phyloP scores from a whole-genome alignment of 2,113 vertebrate species.

The cattle (Bos taurus) region DNA sequence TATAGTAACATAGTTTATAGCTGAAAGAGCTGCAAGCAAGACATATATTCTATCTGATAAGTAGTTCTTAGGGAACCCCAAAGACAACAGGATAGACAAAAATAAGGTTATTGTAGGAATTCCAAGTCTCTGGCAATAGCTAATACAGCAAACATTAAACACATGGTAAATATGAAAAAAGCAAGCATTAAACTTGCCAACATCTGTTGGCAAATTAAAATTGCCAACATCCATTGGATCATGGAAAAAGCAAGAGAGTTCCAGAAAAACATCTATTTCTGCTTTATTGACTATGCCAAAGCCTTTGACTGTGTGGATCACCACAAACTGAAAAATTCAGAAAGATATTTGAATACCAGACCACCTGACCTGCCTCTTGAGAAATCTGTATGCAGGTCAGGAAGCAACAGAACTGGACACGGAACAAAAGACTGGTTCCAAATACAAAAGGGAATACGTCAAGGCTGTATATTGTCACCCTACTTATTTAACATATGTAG shows the following conservation, averaged over 20 bases:
- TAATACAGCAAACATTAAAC: background rate
- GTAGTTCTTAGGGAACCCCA: background rate
- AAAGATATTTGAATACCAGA: background rate
- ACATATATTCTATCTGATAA: background rate
- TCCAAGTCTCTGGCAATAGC: background rate
- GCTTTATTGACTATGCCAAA: background rate
- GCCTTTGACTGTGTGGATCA: background rate
- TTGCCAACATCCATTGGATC: background rate
- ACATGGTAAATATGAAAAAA: background rate
- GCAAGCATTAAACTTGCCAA: background rate
- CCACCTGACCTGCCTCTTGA: background rate
- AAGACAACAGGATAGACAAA: background rate
- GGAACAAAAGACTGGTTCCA: background rate
- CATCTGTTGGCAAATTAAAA: background rate
- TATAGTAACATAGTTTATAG: background rate
- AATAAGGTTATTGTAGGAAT: background rate
- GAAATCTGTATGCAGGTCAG: background rate
- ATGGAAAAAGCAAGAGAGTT: background rate
- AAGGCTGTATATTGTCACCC: background rate
- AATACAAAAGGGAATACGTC: background rate
- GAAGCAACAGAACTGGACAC: background rate
- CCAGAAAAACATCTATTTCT: background rate
- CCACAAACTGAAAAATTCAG: background rate
- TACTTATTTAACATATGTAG: background rate
- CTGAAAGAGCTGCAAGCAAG: background rate